Evolutionary conservation across 2,113 vertebrate genomes (phyloP).

Genomic region (Apteryx mantelli): DNA sequence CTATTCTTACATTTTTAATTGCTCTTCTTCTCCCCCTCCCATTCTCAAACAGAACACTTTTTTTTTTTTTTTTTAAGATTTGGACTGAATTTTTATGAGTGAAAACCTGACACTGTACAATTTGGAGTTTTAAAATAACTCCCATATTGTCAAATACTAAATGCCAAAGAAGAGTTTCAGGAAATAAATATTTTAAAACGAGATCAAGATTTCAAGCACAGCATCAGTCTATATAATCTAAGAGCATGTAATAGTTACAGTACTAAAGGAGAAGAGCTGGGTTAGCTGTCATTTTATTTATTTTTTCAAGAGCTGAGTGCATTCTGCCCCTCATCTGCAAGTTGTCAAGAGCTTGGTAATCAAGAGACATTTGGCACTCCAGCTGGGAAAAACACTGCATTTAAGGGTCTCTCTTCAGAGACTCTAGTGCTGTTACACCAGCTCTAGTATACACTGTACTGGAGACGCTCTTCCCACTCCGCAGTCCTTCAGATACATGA

Average conservation of each 20-base stretch:
- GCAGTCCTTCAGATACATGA: background rate
- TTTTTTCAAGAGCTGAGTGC: background rate
- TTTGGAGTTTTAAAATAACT: conserved; percentile 36
- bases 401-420: conserved; percentile 24
- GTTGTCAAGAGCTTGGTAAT: conserved; percentile 33
- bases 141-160: conserved; percentile 52
- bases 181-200: conserved; percentile 60
- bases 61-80: background rate
- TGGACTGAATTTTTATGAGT: conserved; percentile 53
- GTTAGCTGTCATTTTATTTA: background rate
- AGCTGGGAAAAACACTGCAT: conserved; percentile 35
- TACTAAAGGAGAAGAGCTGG: background rate
- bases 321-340: conserved; percentile 8
- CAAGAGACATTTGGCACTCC: conserved; percentile 45
- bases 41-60: conserved; percentile 20
- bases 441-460: rapidly evolving
- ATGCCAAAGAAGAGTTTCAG: conserved; percentile 9
- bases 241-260: background rate
- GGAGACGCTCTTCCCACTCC: background rate
- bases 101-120: conserved; percentile 38
- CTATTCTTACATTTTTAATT: conserved; percentile 78
- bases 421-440: background rate
- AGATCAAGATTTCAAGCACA: conserved; percentile 11
- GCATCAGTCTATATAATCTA: background rate
- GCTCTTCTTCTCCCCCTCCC: conserved; percentile 30